Evolutionary conservation across 2,797 vertebrate species (phyloP).

Genomic region (Neopelma chrysocephalum): DNA sequence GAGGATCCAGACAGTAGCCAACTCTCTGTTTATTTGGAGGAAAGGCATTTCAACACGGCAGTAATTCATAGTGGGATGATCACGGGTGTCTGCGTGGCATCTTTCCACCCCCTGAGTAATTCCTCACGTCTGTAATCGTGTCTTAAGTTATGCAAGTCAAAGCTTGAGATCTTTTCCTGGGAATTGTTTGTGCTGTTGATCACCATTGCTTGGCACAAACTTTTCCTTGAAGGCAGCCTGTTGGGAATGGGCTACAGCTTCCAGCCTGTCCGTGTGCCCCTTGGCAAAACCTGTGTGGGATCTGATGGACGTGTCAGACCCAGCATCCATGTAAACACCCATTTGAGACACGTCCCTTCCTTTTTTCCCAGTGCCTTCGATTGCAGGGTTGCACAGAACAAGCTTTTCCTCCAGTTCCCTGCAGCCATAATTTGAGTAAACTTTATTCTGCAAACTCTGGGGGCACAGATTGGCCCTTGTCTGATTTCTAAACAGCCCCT

Average conservation of each 20-base stretch:
- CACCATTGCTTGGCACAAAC: background rate
- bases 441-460: background rate
- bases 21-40: background rate
- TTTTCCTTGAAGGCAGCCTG: background rate
- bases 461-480: background rate
- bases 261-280: background rate
- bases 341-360: background rate
- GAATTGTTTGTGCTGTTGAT: background rate
- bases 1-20: background rate
- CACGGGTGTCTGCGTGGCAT: background rate
- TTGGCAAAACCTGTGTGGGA: fast-evolving
- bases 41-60: background rate
- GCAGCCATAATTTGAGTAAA: background rate
- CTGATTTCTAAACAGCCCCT: background rate
- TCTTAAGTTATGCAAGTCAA: background rate
- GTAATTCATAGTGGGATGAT: background rate
- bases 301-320: background rate
- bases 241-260: background rate
- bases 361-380: background rate
- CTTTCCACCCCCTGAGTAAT: background rate
- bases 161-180: background rate
- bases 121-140: fast-evolving
- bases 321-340: fast-evolving
- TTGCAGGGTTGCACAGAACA: background rate
- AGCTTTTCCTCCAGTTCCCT: background rate